Evolutionary conservation across 2,888 invertebrate genomes (phyloP).

Genomic region (Tubulanus polymorphus): DNA sequence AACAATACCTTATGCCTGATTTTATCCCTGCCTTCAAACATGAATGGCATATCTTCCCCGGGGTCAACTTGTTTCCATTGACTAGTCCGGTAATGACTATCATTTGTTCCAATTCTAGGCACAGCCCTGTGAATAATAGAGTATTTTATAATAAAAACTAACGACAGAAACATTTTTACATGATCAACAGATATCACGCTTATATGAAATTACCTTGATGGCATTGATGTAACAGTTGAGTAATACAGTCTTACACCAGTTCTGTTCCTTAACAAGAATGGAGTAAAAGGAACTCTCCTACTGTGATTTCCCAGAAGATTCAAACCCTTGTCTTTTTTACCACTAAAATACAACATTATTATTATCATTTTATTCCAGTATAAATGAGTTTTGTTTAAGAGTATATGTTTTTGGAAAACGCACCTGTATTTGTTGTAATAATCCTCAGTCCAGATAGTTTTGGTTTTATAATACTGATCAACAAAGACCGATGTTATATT

Average conservation of each 20-base stretch:
- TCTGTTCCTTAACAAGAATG: conserved; percentile 87
- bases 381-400: too few relatives aligned
- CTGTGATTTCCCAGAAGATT: too few relatives aligned
- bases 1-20: conserved; percentile 52
- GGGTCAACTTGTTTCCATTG: conserved; percentile 71
- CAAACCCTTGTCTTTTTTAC: too few relatives aligned
- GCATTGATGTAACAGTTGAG: conserved; percentile 67
- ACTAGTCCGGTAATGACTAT: conserved; percentile 26
- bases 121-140: too few relatives aligned
- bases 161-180: conserved; percentile 10
- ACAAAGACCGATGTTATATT: conserved; percentile 86
- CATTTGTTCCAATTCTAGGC: too few relatives aligned
- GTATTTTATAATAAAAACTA: too few relatives aligned
- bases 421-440: conserved; percentile 43
- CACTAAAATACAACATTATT: too few relatives aligned
- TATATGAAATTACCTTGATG: conserved; percentile 32
- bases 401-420: too few relatives aligned
- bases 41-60: conserved; percentile 77
- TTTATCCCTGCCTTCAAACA: conserved; percentile 71
- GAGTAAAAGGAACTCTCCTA: conserved; percentile 84
- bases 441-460: conserved; percentile 74
- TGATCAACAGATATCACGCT: conserved; percentile 7
- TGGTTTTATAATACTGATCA: conserved; percentile 68
- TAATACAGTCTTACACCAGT: conserved; percentile 84
- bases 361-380: too few relatives aligned